Evolutionary conservation across 2,797 vertebrate species (phyloP).

Genomic region (Danio choprae): DNA sequence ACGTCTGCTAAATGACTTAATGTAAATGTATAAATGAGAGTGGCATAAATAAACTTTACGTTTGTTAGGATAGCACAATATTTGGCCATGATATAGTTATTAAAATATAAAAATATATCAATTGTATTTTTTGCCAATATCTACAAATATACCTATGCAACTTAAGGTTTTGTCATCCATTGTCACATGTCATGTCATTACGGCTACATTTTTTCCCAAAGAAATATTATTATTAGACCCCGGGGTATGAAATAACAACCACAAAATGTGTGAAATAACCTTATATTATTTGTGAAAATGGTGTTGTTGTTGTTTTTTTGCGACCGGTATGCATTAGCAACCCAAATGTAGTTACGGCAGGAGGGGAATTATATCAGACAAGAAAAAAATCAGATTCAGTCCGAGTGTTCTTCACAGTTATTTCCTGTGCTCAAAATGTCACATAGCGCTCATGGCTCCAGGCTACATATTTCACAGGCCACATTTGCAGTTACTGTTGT

Average conservation of each 20-base stretch:
- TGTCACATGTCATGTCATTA: neutral
- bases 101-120: too few relatives aligned
- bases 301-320: conserved; percentile 18
- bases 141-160: too few relatives aligned
- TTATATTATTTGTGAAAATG: neutral
- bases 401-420: conserved; percentile 16
- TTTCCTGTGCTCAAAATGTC: conserved; percentile 35
- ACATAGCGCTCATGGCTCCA: conserved; percentile 14
- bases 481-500: conserved; percentile 31
- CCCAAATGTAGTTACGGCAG: neutral
- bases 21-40: too few relatives aligned
- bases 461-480: conserved; percentile 36
- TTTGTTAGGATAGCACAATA: too few relatives aligned
- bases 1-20: too few relatives aligned
- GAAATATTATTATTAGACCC: neutral
- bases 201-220: neutral
- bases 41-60: too few relatives aligned
- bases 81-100: too few relatives aligned
- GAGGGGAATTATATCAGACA: conserved; percentile 1
- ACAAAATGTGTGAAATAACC: neutral
- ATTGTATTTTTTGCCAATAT: too few relatives aligned
- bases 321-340: conserved; percentile 1
- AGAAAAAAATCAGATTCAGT: conserved; percentile 9
- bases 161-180: too few relatives aligned
- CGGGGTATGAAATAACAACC: neutral